Evolutionary conservation across 1,140 invertebrate genomes (phyloP), one percentile per base, ranked within the genome.

Genomic region (Periplaneta americana): DNA sequence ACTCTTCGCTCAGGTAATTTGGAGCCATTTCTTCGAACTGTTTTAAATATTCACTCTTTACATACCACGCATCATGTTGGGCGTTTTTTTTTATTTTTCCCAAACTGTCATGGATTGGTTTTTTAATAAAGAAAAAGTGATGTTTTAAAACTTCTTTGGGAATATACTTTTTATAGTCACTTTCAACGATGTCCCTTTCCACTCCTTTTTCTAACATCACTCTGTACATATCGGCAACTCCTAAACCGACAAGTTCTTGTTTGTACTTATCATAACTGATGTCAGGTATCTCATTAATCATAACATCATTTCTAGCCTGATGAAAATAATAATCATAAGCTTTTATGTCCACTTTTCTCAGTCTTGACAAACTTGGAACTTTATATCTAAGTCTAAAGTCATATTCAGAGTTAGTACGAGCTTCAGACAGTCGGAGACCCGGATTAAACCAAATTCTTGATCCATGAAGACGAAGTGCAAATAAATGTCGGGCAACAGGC

Each of bases 271-370:
- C 93, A 88, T 94, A 95, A 81, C 92, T 90, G 79, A 96, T 93
- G 86, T 96, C 95, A 31, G 92, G 89, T 83, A 98, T 93, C 85
- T 93, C 93, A 85, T 94, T 95, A 74, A 94, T 90, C 48, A 96
- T 88, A 28, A 97, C 92, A 91, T 97, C 96, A 85, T 91, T 90
- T 48, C 94, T 89, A 36, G 93, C 93, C 93, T 98, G 96, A 87
- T 93, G 92, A 87, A 96, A 97, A 86, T 94, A 95, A 88, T 96
- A 97, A 85, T 96, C 91, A 85, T 95, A 96, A 18, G 95, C 93
- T 79, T 91, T 91, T 33, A 87, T 83, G 88, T 97, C 96, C 48
- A 94, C 88, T 80, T 91, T 90, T 82, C 92, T 92, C 22, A 97
- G 87, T 80, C 90, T 89, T 36, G 90, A 88, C 74, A 96, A 85